Base-by-base conservation (phyloP, 64 coral and sea anemone species). In the Actinia equina region DNA sequence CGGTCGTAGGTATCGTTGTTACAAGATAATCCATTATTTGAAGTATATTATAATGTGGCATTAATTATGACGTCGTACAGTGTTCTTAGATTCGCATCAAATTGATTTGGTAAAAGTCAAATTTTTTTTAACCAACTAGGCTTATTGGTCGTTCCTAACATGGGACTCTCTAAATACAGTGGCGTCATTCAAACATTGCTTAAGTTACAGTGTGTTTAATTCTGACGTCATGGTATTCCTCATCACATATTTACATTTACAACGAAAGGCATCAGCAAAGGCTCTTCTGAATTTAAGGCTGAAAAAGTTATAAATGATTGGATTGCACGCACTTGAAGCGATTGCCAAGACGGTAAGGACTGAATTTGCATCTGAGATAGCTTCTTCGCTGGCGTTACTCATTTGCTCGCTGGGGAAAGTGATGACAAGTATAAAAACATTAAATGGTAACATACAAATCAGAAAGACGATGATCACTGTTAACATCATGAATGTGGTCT, bases 301-400 rank as follows among this genome's bases (percentile, higher is more conserved):
- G 85, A 96, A 96, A 43, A 96, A 96, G 61, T 92, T 96, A 88
- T 96, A 96, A 44, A 96, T 87, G 57, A 96, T 89, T 20, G 94
- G 94, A 80, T 96, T 96, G 57, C 88, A 93, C 5, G 91, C 91
- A 76, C 88, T 84, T n/a, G 88, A 89, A 0, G 79, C 89, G 17
- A 93, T 61, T 13, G 89, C 77, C n/a, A 93, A 77, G 37, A 96
- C 46, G 12, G 25, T 74, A 10, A 92, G 57, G n/a, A 88, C 56
- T 10, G 86, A 56, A 6, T 67, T 45, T 5, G 44, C 18, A 10
- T 86, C 51, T 71, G 15, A 41, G 7, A 86, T 7, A n/a, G n/a
- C n/a, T 44, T 81, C 78, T 7, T 18, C 3, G 12, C 41, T 81
- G 14, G 43, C 14, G 0, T 15, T 16, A 16, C 12, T 15, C 27